Evolutionary conservation across 2,797 vertebrate species (phyloP).

Genomic region (Xyrichtys novacula): DNA sequence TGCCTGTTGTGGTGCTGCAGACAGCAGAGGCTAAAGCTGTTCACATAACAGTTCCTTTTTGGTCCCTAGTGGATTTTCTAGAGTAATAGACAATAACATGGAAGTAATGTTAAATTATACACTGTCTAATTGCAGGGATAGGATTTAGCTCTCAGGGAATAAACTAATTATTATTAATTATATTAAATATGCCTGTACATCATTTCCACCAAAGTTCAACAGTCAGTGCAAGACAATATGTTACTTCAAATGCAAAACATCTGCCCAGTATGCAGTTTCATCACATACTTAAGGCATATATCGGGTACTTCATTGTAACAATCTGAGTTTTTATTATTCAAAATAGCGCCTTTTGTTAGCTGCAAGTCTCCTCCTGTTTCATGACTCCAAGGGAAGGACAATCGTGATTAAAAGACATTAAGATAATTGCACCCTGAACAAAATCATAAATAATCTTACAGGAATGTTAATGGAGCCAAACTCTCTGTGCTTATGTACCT

Average conservation of each 20-base stretch:
- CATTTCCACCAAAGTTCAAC: slow-evolving; percentile 31
- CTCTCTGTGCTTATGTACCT: slow-evolving; percentile 40
- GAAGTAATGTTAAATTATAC: slow-evolving; percentile 15
- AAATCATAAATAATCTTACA: slow-evolving; percentile 5
- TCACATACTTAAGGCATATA: slow-evolving; percentile 44
- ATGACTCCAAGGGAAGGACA: slow-evolving; percentile 5
- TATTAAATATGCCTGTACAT: neutral
- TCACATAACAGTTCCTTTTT: slow-evolving; percentile 57
- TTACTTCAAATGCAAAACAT: slow-evolving; percentile 1
- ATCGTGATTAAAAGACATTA: slow-evolving; percentile 6
- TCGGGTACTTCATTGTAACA: slow-evolving; percentile 18
- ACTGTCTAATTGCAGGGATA: slow-evolving; percentile 35
- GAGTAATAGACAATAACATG: slow-evolving; percentile 21
- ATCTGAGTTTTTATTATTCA: slow-evolving; percentile 23
- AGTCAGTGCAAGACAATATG: slow-evolving; percentile 37
- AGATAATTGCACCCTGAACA: slow-evolving; percentile 30
- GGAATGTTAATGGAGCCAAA: slow-evolving; percentile 29
- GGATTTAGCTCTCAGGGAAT: slow-evolving; percentile 2
- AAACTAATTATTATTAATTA: slow-evolving; percentile 3
- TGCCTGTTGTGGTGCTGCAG: slow-evolving; percentile 47
- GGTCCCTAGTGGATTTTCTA: slow-evolving; percentile 63
- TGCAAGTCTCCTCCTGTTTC: slow-evolving; percentile 7
- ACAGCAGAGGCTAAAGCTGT: slow-evolving; percentile 61
- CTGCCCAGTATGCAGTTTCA: slow-evolving; percentile 17
- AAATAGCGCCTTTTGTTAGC: slow-evolving; percentile 44